Evolutionary conservation across 2,113 vertebrate genomes (phyloP).

Genomic region (Thryonomys swinderianus): DNA sequence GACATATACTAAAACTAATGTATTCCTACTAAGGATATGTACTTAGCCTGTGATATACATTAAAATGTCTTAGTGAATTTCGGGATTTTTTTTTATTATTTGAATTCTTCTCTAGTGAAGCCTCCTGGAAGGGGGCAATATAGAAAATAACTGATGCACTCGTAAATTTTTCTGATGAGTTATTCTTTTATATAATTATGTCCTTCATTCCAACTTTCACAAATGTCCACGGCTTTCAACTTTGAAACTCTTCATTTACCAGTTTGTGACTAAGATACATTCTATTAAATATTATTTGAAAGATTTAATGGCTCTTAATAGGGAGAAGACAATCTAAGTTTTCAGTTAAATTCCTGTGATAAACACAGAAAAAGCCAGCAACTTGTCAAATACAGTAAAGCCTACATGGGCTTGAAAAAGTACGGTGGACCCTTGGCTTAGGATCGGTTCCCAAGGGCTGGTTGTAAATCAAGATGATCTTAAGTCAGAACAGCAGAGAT

Average conservation of each 20-base stretch:
- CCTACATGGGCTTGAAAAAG: neutral
- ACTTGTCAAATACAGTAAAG: neutral
- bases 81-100: conserved; percentile 43
- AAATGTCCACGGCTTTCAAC: neutral
- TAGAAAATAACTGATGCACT: conserved; percentile 17
- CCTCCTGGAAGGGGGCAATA: neutral
- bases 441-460: too few species aligned
- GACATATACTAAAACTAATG: neutral
- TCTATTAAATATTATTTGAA: conserved; percentile 32
- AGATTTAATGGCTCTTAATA: neutral
- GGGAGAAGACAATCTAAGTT: conserved; percentile 38
- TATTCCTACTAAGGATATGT: neutral
- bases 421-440: too few species aligned
- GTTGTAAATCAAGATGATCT: too few species aligned
- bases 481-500: too few species aligned
- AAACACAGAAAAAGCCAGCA: neutral
- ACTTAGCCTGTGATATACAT: neutral
- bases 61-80: neutral
- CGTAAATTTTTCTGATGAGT: conserved; percentile 22
- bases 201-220: conserved; percentile 16
- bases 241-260: neutral
- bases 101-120: neutral
- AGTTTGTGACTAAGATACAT: neutral
- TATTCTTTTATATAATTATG: neutral
- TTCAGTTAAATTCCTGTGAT: neutral